phyloP scores from a whole-genome alignment of 2,888 invertebrate genomes.

The Aspidapion aeneum region DNA sequence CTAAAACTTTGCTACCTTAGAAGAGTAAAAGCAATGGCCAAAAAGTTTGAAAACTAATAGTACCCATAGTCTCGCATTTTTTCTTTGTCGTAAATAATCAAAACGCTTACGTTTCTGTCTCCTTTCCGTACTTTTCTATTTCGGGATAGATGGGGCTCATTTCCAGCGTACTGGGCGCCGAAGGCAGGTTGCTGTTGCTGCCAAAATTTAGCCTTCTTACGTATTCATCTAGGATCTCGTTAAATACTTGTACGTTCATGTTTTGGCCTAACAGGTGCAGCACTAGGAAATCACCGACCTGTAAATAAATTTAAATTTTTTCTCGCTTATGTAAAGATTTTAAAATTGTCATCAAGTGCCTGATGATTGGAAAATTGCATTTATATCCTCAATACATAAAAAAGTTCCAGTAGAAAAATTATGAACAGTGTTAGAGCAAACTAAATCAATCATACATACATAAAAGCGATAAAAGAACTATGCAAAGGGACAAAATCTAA shows the following conservation, averaged over 20 bases:
- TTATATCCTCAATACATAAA: too few relatives aligned
- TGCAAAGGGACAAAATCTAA: too few relatives aligned
- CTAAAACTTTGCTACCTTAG: too few relatives aligned
- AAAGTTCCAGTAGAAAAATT: too few relatives aligned
- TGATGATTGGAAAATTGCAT: too few relatives aligned
- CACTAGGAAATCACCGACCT: conserved; percentile 86
- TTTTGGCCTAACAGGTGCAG: conserved; percentile 84
- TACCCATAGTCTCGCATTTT: not conserved
- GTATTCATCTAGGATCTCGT: conserved; percentile 77
- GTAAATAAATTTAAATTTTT: conserved; percentile 31
- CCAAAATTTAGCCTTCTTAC: conserved; percentile 65
- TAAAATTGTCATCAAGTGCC: conserved; percentile 15
- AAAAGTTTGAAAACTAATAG: too few relatives aligned
- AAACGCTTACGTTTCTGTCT: conserved; percentile 71
- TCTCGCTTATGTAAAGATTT: conserved; percentile 2
- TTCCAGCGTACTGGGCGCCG: conserved; percentile 83
- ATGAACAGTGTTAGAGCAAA: too few relatives aligned
- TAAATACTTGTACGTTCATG: conserved; percentile 76
- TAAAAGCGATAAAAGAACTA: too few relatives aligned
- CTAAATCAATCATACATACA: too few relatives aligned
- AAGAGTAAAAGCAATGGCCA: too few relatives aligned
- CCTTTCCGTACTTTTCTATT: conserved; percentile 74
- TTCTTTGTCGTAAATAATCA: not conserved
- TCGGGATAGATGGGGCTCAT: conserved; percentile 83
- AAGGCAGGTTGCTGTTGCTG: conserved; percentile 69